Percentiles rank a stretch among this genome's conserved stretches.
These are phyloP conservation scores for Sarcophaga bullata DNA, from an alignment of 1,140 invertebrate genomes.

Conservation along the genomic window DNA sequence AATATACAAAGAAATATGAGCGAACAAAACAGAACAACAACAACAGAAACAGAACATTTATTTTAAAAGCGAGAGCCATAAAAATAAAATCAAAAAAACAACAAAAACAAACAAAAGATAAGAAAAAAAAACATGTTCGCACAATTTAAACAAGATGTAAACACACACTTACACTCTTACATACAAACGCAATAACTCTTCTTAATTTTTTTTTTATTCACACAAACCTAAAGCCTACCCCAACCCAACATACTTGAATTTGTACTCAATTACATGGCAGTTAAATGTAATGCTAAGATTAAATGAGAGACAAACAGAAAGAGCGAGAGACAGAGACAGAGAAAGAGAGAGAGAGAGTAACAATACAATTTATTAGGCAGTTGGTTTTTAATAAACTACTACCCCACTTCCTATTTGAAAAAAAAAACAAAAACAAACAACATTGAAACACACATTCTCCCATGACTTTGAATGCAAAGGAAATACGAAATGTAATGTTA, in stretches of 20 bases:
- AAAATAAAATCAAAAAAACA: neutral
- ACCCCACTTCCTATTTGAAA: neutral
- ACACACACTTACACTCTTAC: neutral
- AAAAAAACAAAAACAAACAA: neutral
- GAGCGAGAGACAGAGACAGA: neutral
- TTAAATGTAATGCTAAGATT: neutral
- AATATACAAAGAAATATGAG: neutral
- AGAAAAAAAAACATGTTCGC: neutral
- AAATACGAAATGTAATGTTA: too few relatives aligned
- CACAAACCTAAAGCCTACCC: conserved; percentile 2
- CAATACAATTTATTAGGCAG: neutral
- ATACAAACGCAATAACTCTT: too few relatives aligned
- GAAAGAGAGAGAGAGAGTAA: neutral
- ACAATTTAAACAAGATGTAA: neutral
- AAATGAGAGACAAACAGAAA: neutral
- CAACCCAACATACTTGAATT: conserved; percentile 15
- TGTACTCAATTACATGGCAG: neutral
- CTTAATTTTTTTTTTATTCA: too few relatives aligned
- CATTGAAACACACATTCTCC: too few relatives aligned
- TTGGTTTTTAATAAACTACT: neutral
- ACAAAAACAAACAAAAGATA: neutral
- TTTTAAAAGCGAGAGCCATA: neutral
- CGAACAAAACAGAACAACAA: neutral
- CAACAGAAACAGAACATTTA: neutral
- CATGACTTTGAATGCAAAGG: too few relatives aligned